These are phyloP conservation scores for Mya arenaria DNA, from an alignment of 1,140 invertebrate species.

Conservation along the genomic window DNA sequence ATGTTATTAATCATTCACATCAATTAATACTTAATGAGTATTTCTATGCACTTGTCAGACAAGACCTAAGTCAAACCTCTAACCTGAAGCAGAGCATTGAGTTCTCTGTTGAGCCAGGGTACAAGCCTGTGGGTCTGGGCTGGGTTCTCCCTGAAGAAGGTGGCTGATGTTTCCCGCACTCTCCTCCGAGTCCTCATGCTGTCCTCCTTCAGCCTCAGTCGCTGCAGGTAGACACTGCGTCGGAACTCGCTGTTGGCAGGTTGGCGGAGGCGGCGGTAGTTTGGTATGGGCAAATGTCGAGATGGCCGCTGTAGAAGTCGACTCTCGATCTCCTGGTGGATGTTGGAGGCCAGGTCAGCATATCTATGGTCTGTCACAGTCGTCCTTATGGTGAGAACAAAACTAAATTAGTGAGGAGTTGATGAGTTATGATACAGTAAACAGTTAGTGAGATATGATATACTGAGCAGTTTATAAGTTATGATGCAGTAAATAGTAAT, in stretches of 20 bases:
- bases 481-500: too few relatives aligned
- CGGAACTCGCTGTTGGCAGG: constrained; percentile 82
- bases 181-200: constrained; percentile 45
- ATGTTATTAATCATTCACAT: too few relatives aligned
- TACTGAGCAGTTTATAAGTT: too few relatives aligned
- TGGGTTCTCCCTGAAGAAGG: constrained; percentile 89
- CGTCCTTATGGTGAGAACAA: constrained; percentile 57
- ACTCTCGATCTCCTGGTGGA: constrained; percentile 45
- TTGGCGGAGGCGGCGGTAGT: constrained; percentile 61
- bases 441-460: too few relatives aligned
- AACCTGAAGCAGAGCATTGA: constrained; percentile 88
- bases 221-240: constrained; percentile 88
- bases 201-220: constrained; percentile 87
- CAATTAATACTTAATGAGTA: too few relatives aligned
- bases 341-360: constrained; percentile 7
- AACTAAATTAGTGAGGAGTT: background rate
- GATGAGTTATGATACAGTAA: too few relatives aligned
- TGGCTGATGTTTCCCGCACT: constrained; percentile 83
- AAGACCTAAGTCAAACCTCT: too few relatives aligned
- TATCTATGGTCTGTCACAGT: constrained; percentile 71
- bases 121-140: constrained; percentile 90
- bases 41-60: too few relatives aligned
- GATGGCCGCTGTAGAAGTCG: constrained; percentile 61
- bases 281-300: constrained; percentile 20
- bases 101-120: constrained; percentile 94